Percentiles rank a stretch among this genome's conserved stretches.
Evolutionary conservation across 1,140 invertebrate species (phyloP).

Genomic region (Agrilus planipennis): DNA sequence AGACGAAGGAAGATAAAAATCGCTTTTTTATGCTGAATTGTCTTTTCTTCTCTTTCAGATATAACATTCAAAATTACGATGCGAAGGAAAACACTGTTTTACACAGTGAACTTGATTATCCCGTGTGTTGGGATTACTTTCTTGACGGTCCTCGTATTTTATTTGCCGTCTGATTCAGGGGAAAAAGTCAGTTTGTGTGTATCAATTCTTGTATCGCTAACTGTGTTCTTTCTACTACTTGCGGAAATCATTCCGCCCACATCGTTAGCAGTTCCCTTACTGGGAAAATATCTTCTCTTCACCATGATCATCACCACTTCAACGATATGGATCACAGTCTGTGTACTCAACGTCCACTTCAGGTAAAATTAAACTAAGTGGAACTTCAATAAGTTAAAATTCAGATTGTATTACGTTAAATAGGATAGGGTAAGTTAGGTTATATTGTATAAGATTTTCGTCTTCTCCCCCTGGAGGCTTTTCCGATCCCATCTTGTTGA

Average conservation of each 20-base stretch:
- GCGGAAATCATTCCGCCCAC: constrained; percentile 97
- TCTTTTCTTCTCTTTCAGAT: constrained; percentile 60
- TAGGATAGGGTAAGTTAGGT: no score
- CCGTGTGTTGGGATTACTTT: constrained; percentile 87
- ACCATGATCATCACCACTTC: constrained; percentile 96
- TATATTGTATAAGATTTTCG: no score
- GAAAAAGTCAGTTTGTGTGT: constrained; percentile 94
- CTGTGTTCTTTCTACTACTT: constrained; percentile 95
- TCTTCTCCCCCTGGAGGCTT: no score
- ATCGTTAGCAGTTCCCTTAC: constrained; percentile 89
- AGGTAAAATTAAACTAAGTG: no score
- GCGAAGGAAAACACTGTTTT: constrained; percentile 81
- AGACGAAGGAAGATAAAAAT: no score
- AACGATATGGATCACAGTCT: constrained; percentile 94
- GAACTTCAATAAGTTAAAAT: no score
- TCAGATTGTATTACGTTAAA: no score
- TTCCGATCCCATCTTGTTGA: no score
- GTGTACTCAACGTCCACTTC: constrained; percentile 95
- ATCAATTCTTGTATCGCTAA: constrained; percentile 94
- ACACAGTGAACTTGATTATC: constrained; percentile 84
- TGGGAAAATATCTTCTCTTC: constrained; percentile 92
- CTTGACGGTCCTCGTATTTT: constrained; percentile 90
- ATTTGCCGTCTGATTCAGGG: constrained; percentile 88
- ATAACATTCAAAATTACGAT: constrained; percentile 95
- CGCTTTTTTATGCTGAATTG: no score